Percentiles rank a stretch among this genome's conserved stretches.
These are phyloP conservation scores for Chiloscyllium plagiosum DNA, from an alignment of 2,113 vertebrate genomes.

Conservation along the genomic window DNA sequence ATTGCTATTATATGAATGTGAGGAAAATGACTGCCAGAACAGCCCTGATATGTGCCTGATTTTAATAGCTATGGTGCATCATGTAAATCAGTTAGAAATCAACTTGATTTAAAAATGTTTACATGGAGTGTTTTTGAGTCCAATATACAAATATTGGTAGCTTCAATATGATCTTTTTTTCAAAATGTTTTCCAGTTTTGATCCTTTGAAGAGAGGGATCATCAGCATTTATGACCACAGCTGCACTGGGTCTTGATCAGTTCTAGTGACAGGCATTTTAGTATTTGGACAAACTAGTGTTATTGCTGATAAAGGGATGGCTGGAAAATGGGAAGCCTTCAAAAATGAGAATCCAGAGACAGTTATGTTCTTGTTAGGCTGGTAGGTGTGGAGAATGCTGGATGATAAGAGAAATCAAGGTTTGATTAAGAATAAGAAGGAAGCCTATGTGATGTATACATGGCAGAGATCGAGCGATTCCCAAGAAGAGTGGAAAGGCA, in stretches of 20 bases:
- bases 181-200: not conserved
- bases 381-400: no score
- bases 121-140: not conserved
- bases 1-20: not conserved
- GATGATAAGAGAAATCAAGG: no score
- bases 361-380: no score
- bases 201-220: not conserved
- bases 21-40: not conserved
- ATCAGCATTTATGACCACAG: not conserved
- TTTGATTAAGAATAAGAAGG: no score
- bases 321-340: not conserved
- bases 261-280: not conserved
- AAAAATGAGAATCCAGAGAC: no score
- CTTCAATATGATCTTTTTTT: not conserved
- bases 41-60: not conserved
- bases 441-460: no score
- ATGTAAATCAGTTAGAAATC: not conserved
- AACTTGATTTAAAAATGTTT: not conserved
- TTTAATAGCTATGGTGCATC: not conserved
- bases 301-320: no score
- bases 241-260: not conserved
- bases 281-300: not conserved
- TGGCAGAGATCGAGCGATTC: no score
- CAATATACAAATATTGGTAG: not conserved
- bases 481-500: no score